phyloP scores from a whole-genome alignment of 2,888 invertebrate genomes.

The Nysson spinosus region DNA sequence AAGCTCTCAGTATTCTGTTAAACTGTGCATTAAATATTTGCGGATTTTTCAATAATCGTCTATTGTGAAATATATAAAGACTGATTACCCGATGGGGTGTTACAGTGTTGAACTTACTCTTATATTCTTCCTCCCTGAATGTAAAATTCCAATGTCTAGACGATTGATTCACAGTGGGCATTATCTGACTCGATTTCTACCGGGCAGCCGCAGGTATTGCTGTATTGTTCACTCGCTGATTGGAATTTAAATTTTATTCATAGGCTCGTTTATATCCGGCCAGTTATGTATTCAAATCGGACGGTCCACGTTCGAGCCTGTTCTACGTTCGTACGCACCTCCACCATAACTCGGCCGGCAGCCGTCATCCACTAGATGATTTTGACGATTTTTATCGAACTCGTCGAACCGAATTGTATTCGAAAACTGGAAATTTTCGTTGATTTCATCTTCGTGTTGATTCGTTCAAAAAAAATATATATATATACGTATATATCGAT shows the following conservation, averaged over 20 bases:
- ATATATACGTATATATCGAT: no score
- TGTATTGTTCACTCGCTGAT: conserved; percentile 72
- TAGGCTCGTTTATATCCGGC: conserved; percentile 76
- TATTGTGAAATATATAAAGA: no score
- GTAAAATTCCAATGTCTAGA: conserved; percentile 25
- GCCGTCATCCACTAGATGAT: conserved; percentile 24
- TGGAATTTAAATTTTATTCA: conserved; percentile 77
- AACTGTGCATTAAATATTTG: no score
- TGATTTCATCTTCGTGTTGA: conserved; percentile 19
- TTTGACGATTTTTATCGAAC: conserved; percentile 49
- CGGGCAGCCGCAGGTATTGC: conserved; percentile 60
- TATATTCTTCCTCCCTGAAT: not conserved
- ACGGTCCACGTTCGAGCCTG: conserved; percentile 51
- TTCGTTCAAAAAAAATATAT: not conserved
- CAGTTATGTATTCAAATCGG: conserved; percentile 76
- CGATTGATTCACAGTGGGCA: conserved; percentile 24
- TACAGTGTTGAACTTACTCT: no score
- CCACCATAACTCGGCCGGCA: conserved; percentile 19
- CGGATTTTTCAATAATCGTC: no score
- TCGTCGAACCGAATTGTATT: conserved; percentile 32
- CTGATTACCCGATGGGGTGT: no score
- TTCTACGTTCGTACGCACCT: conserved; percentile 37
- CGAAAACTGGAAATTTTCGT: conserved; percentile 35
- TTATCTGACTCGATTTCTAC: conserved; percentile 52
- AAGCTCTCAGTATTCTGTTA: no score